phyloP scores from a whole-genome alignment of 2,797 vertebrate genomes.

The Sebastes nivosus region DNA sequence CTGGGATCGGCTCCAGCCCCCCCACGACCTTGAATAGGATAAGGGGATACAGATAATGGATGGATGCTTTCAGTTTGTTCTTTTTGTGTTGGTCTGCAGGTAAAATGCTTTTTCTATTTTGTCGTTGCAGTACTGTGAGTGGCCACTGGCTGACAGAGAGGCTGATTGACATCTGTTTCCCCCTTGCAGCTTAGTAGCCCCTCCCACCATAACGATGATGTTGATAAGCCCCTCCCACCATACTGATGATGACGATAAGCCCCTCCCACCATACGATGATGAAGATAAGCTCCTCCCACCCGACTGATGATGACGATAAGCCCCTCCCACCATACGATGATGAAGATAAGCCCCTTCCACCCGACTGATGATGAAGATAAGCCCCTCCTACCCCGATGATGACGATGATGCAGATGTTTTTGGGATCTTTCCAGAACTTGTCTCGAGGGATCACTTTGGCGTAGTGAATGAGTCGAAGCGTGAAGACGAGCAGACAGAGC shows the following conservation, averaged over 20 bases:
- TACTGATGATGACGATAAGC: too few species aligned
- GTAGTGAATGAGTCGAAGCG: slow-evolving; percentile 86
- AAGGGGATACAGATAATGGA: too few species aligned
- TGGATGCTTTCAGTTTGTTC: background rate
- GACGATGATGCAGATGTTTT: slow-evolving; percentile 93
- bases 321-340: background rate
- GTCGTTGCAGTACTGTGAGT: background rate
- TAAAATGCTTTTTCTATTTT: background rate
- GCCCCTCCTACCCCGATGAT: slow-evolving; percentile 81
- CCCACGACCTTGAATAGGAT: too few species aligned
- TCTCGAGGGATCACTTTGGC: slow-evolving; percentile 86
- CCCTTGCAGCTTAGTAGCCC: background rate
- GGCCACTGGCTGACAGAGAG: too few species aligned
- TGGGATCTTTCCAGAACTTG: slow-evolving; percentile 93
- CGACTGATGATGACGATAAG: background rate
- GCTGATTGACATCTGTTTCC: background rate
- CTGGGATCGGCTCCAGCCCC: too few species aligned
- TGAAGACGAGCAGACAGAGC: slow-evolving; percentile 87
- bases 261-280: background rate
- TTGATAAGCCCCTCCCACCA: background rate
- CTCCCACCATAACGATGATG: background rate
- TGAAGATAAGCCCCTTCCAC: background rate
- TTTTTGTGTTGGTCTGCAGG: background rate
- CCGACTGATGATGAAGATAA: background rate
- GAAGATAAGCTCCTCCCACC: background rate